Evolutionary conservation across 2,797 vertebrate species (phyloP), one percentile per base, ranked within the genome.

Genomic region (Paguma larvata): DNA sequence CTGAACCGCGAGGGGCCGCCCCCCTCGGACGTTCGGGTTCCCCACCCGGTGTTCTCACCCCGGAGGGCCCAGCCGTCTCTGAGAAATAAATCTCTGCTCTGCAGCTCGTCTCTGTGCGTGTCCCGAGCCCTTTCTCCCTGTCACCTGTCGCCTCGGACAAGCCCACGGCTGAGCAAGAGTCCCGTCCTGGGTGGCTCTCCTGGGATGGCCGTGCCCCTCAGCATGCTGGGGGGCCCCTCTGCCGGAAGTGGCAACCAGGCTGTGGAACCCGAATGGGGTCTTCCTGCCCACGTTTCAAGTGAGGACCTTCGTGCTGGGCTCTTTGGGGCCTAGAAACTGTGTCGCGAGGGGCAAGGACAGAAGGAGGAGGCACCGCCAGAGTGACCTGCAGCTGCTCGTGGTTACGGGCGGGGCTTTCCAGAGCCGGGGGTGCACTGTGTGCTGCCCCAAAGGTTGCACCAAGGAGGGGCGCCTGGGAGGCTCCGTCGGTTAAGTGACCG

Each of bases 381-480:
- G 21, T 6, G 13, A 32, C 48, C 16, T 0, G 0, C 6, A 72
- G 48, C 4, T 1, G 48, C 23, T 34, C 53, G 10, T 32, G 10
- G 18, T 19, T 34, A 25, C 23, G 5, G n/a, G n/a, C 8, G 25
- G 82, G 83, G 32, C 84, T 53, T 86, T 51, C 67, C 9, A 19
- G 23, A 19, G 48, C 6, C 18, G 27, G 1, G n/a, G 21, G 38
- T 27, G 16, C 21, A 16, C 6, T 38, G n/a, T 59, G 32, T 16
- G 73, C 25, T 27, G 23, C 53, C 78, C 51, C 12, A 14, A 34
- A 90, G 56, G 18, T 27, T 59, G 34, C 30, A n/a, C 0, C 77
- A 19, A 44, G 38, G 46, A 53, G 16, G 0, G 53, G 19, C 0
- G 19, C 19, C 53, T 21, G 15, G 19, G 53, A 5, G 53, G 0